Evolutionary conservation across 2,888 invertebrate species (phyloP).

Genomic region (Drosophila nigricruria): DNA sequence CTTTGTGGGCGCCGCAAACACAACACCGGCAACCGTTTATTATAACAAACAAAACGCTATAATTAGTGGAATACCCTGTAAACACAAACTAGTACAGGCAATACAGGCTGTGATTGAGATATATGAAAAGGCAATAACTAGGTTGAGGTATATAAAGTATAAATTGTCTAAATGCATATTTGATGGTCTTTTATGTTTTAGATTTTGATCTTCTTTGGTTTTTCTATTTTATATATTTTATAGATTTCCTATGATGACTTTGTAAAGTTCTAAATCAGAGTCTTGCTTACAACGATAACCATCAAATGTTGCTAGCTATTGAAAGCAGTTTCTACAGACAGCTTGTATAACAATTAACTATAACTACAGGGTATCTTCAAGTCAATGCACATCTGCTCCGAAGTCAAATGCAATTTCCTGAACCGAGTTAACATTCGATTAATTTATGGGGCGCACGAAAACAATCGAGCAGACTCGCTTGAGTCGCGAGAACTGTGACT

Average conservation of each 20-base stretch:
- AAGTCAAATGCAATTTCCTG: conserved; percentile 65
- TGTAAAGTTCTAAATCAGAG: not conserved
- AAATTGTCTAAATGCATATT: not conserved
- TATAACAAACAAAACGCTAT: conserved; percentile 68
- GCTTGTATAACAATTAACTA: not conserved
- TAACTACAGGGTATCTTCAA: conserved; percentile 19
- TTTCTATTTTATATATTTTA: not conserved
- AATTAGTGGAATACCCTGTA: conserved; percentile 59
- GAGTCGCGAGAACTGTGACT: conserved; percentile 47
- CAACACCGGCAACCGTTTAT: conserved; percentile 69
- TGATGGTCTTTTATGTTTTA: not conserved
- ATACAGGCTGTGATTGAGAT: no score
- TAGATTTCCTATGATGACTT: not conserved
- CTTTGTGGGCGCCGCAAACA: conserved; percentile 65
- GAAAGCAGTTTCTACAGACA: not conserved
- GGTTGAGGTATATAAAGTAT: not conserved
- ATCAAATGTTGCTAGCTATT: not conserved
- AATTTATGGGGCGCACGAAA: conserved; percentile 73
- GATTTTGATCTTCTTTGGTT: not conserved
- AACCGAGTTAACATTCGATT: conserved; percentile 63
- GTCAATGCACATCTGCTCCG: not conserved
- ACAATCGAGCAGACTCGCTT: conserved; percentile 52
- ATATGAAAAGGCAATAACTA: not conserved
- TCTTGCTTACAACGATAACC: no score
- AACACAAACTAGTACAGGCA: no score